Evolutionary conservation across 2,888 invertebrate genomes (phyloP).

Genomic region (Limnephilus auricula): DNA sequence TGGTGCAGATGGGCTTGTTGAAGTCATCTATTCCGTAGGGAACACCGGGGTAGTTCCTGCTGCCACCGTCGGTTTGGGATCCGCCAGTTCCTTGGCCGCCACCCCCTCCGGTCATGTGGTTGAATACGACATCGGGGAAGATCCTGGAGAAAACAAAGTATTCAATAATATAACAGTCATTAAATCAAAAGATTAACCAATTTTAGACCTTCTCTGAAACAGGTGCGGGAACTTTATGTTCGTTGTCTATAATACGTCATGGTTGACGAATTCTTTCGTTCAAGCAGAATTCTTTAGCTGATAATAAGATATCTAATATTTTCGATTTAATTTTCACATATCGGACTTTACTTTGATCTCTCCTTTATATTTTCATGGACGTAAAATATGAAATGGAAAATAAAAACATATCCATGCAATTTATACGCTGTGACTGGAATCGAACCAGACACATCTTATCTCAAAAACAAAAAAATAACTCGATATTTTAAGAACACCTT

Average conservation of each 20-base stretch:
- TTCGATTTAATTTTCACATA: too few species aligned
- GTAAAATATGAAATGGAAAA: background rate
- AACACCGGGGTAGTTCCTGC: conserved; percentile 76
- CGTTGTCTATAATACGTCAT: background rate
- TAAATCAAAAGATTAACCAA: background rate
- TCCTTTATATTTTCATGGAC: too few species aligned
- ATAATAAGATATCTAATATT: background rate
- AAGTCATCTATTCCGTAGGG: conserved; percentile 79
- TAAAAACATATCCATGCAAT: background rate
- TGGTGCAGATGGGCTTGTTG: conserved; percentile 73
- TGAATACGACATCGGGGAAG: conserved; percentile 86
- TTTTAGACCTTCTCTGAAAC: background rate
- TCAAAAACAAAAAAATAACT: background rate
- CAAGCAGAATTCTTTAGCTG: background rate
- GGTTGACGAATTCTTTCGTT: background rate
- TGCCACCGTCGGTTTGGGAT: conserved; percentile 75
- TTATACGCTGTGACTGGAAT: background rate
- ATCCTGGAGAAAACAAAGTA: conserved; percentile 73
- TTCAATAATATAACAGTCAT: background rate
- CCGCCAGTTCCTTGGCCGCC: conserved; percentile 79
- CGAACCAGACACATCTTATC: background rate
- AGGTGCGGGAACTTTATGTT: background rate
- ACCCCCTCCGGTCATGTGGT: conserved; percentile 84
- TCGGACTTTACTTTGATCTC: background rate
- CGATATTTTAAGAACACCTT: background rate